Conservation (phyloP, 2,888 invertebrate genomes). For the Smittia sp. region DNA sequence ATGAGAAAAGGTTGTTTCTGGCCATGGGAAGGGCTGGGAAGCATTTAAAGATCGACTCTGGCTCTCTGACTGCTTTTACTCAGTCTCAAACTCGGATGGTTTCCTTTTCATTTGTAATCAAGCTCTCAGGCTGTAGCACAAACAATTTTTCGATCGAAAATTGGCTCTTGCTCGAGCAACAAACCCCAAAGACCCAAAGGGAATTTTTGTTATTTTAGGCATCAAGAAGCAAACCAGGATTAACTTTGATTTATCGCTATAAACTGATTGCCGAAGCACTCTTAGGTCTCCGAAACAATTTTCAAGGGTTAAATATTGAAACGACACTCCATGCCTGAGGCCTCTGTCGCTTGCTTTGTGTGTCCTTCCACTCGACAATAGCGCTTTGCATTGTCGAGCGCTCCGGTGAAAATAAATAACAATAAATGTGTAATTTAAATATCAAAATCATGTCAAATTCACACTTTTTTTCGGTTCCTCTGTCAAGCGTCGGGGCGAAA, state of each 20-base stretch:
- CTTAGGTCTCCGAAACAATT: not conserved
- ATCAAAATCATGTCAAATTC: conserved; percentile 42
- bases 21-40: too few relatives aligned
- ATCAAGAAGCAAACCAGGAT: not conserved
- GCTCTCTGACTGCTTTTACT: too few relatives aligned
- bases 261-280: conserved; percentile 19
- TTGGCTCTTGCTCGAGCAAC: too few relatives aligned
- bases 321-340: conserved; percentile 15
- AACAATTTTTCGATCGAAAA: too few relatives aligned
- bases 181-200: too few relatives aligned
- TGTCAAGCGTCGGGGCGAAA: conserved; percentile 29
- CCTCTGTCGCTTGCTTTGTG: not conserved
- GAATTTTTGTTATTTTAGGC: not conserved
- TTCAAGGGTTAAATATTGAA: conserved; percentile 40
- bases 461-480: conserved; percentile 32
- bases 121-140: too few relatives aligned
- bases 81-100: too few relatives aligned
- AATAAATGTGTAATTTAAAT: conserved; percentile 40
- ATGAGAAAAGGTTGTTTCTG: not conserved
- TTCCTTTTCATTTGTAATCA: too few relatives aligned
- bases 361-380: conserved; percentile 23
- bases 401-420: conserved; percentile 4
- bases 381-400: conserved; percentile 14
- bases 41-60: too few relatives aligned
- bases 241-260: conserved; percentile 37